These are phyloP conservation scores for Naso thynnoides DNA, from an alignment of 2,797 vertebrate genomes.

Conservation along the genomic window DNA sequence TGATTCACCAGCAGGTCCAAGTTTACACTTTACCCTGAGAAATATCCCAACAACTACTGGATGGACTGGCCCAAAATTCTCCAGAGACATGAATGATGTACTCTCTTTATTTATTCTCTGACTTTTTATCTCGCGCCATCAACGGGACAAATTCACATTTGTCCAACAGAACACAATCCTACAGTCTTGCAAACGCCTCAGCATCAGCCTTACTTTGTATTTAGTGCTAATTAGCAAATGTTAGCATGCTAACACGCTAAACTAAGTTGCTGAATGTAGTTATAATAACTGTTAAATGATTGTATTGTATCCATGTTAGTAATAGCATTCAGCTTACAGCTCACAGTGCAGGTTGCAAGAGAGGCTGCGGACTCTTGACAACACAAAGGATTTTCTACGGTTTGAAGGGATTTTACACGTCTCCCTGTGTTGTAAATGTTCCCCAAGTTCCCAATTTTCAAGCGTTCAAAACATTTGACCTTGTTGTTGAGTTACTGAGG, in stretches of 20 bases:
- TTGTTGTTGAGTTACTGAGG: not conserved
- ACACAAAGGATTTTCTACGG: constrained; percentile 7
- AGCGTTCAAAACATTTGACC: not conserved
- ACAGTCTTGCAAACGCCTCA: not conserved
- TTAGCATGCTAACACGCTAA: not conserved
- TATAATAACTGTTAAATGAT: not conserved
- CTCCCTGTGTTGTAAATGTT: not conserved
- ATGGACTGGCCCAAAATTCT: too few relatives aligned
- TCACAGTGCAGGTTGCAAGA: not conserved
- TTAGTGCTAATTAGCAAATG: not conserved
- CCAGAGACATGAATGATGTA: not conserved
- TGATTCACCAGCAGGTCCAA: too few relatives aligned
- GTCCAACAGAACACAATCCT: not conserved
- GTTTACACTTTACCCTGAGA: too few relatives aligned
- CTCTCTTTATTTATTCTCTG: not conserved
- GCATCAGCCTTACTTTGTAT: not conserved
- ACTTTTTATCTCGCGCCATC: not conserved
- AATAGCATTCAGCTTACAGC: not conserved
- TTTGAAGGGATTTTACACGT: constrained; percentile 7
- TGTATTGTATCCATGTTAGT: not conserved
- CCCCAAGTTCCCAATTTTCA: not conserved
- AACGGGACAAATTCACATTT: not conserved
- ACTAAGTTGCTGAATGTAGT: not conserved
- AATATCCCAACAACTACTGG: too few relatives aligned
- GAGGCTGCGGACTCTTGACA: not conserved